Evolutionary conservation across 2,113 vertebrate species (phyloP).

Genomic region (Dicerorhinus sumatrensis): DNA sequence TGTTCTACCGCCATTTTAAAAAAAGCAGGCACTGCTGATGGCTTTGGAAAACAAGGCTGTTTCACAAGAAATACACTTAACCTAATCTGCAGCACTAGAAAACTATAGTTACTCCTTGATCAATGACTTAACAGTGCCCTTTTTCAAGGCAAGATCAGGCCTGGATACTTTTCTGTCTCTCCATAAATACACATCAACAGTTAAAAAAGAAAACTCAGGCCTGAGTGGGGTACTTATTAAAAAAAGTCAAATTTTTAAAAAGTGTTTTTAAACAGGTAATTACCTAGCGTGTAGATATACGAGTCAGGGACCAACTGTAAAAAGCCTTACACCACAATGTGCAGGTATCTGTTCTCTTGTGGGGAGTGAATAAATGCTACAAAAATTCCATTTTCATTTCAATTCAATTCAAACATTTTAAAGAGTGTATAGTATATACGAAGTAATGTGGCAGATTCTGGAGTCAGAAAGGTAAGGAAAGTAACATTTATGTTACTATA

Average conservation of each 20-base stretch:
- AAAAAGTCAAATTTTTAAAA: constrained; percentile 13
- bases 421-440: constrained; percentile 19
- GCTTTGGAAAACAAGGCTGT: constrained; percentile 67
- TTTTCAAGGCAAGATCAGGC: constrained; percentile 23
- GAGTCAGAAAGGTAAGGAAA: constrained; percentile 6
- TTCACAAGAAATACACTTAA: constrained; percentile 51
- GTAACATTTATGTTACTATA: constrained; percentile 41
- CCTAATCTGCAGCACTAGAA: constrained; percentile 1
- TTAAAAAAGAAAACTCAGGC: constrained; percentile 8
- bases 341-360: background rate
- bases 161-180: background rate
- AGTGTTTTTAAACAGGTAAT: constrained; percentile 41
- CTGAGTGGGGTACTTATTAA: background rate
- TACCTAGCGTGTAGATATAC: background rate
- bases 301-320: constrained; percentile 24
- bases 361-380: background rate
- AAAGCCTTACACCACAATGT: background rate
- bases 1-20: background rate
- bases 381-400: constrained; percentile 45
- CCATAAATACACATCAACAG: background rate
- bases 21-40: background rate
- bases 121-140: background rate
- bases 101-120: constrained; percentile 67
- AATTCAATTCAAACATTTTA: constrained; percentile 55
- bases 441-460: constrained; percentile 47